Evolutionary conservation across 2,797 vertebrate species (phyloP).

Genomic region (Arremon aurantiirostris): DNA sequence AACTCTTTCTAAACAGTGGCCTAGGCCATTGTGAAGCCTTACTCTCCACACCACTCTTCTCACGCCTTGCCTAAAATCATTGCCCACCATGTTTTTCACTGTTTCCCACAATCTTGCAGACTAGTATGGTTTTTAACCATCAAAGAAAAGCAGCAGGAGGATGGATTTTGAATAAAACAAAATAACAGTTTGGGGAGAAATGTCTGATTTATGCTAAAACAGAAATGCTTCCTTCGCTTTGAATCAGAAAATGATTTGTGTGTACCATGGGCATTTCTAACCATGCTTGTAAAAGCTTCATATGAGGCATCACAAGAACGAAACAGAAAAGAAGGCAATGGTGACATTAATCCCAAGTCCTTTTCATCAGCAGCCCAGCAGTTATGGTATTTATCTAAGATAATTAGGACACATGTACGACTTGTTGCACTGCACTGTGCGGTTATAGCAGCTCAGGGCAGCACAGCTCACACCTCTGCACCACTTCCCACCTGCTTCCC

Average conservation of each 20-base stretch:
- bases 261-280: not conserved
- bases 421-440: not conserved
- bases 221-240: not conserved
- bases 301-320: not conserved
- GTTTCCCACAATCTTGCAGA: not conserved
- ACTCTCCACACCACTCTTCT: not conserved
- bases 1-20: not conserved
- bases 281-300: not conserved
- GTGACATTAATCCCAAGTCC: not conserved
- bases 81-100: not conserved
- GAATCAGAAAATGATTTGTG: not conserved
- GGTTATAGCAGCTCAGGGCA: not conserved
- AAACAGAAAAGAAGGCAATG: not conserved
- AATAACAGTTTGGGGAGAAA: not conserved
- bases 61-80: not conserved
- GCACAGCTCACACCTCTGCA: not conserved
- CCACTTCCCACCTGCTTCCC: not conserved
- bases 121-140: not conserved
- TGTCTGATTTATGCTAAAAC: not conserved
- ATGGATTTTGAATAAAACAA: conserved; percentile 3
- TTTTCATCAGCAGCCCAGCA: not conserved
- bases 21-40: not conserved
- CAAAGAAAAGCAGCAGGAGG: not conserved
- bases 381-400: not conserved
- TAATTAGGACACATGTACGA: accelerated